Evolutionary conservation across 2,888 invertebrate species (phyloP).

Genomic region (Pachliopta kotzebuea): DNA sequence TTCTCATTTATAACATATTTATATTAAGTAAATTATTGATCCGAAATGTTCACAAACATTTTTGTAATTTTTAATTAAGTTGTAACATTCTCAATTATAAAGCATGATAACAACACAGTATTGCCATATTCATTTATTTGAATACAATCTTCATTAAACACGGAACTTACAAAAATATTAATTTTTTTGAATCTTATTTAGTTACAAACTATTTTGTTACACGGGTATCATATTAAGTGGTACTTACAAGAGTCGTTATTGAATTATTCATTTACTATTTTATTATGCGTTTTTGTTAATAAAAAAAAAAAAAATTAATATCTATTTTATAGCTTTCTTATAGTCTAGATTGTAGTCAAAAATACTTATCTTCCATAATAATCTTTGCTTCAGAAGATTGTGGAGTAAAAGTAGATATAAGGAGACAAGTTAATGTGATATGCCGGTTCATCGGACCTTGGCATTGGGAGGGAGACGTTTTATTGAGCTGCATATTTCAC

Average conservation of each 20-base stretch:
- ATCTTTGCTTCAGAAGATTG: background rate
- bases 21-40: no score
- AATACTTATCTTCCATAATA: constrained; percentile 1
- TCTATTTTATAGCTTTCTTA: no score
- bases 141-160: background rate
- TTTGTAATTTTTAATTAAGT: no score
- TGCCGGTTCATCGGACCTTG: constrained; percentile 70
- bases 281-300: no score
- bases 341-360: no score
- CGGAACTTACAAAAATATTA: background rate
- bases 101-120: background rate
- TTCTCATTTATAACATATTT: background rate
- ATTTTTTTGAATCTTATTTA: background rate
- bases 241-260: no score
- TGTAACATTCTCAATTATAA: background rate
- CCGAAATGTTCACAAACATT: no score
- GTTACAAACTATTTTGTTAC: no score
- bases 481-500: constrained; percentile 49
- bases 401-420: background rate
- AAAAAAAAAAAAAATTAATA: no score
- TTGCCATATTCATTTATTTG: background rate
- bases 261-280: no score
- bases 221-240: no score
- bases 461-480: constrained; percentile 44
- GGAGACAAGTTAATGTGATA: constrained; percentile 26